These are phyloP conservation scores for Geodia barretti DNA, from an alignment of 37 sponge, comb jelly and placozoan genomes.

Conservation along the genomic window DNA sequence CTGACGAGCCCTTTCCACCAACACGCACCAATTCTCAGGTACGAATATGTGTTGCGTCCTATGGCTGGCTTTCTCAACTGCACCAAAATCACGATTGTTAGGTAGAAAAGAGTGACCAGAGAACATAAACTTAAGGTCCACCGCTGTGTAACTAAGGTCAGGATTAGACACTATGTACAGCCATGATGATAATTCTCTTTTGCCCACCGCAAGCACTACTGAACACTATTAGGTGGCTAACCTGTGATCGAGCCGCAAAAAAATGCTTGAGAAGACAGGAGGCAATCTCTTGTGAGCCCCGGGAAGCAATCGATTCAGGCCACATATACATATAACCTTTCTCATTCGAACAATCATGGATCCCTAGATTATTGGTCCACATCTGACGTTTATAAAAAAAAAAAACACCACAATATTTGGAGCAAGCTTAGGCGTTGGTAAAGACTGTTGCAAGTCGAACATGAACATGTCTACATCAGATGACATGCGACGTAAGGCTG, in stretches of 20 bases:
- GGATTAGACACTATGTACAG: conserved; percentile 15
- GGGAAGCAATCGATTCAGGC: conserved; percentile 23
- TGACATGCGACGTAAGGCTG: not conserved
- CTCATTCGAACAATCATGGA: conserved; percentile 25
- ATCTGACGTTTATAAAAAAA: conserved; percentile 37
- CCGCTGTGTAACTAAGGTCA: conserved; percentile 6
- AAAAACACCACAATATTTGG: conserved; percentile 38
- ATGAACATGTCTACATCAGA: conserved; percentile 14
- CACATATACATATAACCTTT: conserved; percentile 35
- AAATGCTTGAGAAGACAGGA: conserved; percentile 10
- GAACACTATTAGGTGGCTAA: conserved; percentile 17
- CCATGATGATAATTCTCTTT: conserved; percentile 31
- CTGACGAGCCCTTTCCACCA: conserved; percentile 3
- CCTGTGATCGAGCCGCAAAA: not conserved
- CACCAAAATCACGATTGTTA: conserved; percentile 33
- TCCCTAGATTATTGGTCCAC: conserved; percentile 51
- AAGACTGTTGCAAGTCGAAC: conserved; percentile 28
- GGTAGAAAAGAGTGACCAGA: conserved; percentile 40
- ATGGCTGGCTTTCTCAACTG: conserved; percentile 19
- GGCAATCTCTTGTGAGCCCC: conserved; percentile 31
- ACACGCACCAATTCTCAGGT: conserved; percentile 30
- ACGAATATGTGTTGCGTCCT: conserved; percentile 9
- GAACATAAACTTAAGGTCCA: conserved; percentile 52
- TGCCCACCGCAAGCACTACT: conserved; percentile 44
- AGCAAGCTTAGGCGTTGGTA: conserved; percentile 28